Evolutionary conservation across 2,113 vertebrate species (phyloP).

Genomic region (Xenopus laevis): DNA sequence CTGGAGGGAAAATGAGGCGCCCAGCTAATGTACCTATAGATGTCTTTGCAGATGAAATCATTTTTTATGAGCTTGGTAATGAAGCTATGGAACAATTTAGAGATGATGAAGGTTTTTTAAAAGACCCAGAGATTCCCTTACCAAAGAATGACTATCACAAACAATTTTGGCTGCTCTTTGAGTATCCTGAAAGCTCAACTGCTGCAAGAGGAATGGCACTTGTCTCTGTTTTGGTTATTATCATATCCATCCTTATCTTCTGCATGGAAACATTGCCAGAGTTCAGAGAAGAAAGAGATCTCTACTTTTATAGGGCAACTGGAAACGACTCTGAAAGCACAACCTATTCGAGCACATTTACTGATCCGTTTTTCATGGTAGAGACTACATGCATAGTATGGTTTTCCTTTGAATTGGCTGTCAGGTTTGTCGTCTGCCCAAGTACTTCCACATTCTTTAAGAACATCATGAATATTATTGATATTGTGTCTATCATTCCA

Average conservation of each 20-base stretch:
- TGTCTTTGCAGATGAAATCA: constrained; percentile 88
- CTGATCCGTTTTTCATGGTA: constrained; percentile 90
- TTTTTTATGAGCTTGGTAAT: constrained; percentile 86
- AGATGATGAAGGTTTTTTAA: constrained; percentile 93
- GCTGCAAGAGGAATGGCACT: constrained; percentile 86
- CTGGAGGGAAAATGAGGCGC: constrained; percentile 87
- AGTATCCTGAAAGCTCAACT: constrained; percentile 92
- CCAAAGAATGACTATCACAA: constrained; percentile 79
- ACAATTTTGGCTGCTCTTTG: constrained; percentile 95
- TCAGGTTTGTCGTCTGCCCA: constrained; percentile 86
- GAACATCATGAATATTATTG: constrained; percentile 96
- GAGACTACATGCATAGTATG: constrained; percentile 91
- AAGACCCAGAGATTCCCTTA: constrained; percentile 81
- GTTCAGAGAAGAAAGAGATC: constrained; percentile 82
- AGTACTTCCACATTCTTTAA: constrained; percentile 90
- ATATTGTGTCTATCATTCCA: constrained; percentile 91
- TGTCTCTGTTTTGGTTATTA: constrained; percentile 88
- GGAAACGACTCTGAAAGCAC: constrained; percentile 53
- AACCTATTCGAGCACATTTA: constrained; percentile 68
- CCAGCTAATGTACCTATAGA: constrained; percentile 91
- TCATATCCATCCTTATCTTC: constrained; percentile 95
- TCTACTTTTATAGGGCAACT: constrained; percentile 53
- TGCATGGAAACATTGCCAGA: constrained; percentile 93
- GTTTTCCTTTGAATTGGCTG: constrained; percentile 88
- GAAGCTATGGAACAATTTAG: constrained; percentile 94